Base-by-base conservation (phyloP, 2,113 vertebrate species). In the Pandion haliaetus region DNA sequence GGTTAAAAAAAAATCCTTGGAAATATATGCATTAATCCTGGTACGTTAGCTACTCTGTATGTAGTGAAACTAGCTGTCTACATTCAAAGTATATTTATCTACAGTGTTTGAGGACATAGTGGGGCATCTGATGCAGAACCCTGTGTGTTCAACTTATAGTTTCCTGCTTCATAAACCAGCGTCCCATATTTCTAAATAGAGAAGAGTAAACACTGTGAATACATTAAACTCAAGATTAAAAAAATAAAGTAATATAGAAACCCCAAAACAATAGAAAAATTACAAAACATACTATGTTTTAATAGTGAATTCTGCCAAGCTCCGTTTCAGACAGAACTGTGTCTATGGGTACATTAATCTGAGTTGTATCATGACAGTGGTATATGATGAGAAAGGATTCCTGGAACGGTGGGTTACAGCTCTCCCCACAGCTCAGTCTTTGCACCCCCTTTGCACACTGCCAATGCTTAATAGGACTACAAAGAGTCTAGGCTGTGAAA, bases 401-500 rank as follows among this genome's bases (percentile, higher is more conserved):
- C 49, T 67, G n/a, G 29, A 44, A 71, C 28, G 6, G 5, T 36
- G 29, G 24, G 23, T 76, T 82, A 20, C 8, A 80, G 17, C 55
- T 69, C 23, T 61, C 18, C 29, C 38, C 36, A 25, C 25, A 62
- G 50, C 25, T 70, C 36, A 45, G 24, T 66, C 58, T 21, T 87
- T 32, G 44, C 34, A 55, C 15, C 28, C n/a, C 21, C 12, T 5
- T 13, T 55, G 24, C 59, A 79, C 17, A 15, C n/a, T 95, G 77
- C n/a, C 36, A 38, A 1, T 44, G 38, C 76, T 69, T 77, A 36
- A 17, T 26, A 31, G 4, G 57, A 88, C 17, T 44, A 86, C 72
- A 94, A 82, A 92, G 81, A 91, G 45, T 29, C 59, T 58, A 49
- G 26, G 47, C 70, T 96, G 66, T 83, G 87, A 96, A 91, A 95